Evolutionary conservation across 2,113 vertebrate species (phyloP), one percentile per base, ranked within the genome.

Genomic region (Zootoca vivipara): DNA sequence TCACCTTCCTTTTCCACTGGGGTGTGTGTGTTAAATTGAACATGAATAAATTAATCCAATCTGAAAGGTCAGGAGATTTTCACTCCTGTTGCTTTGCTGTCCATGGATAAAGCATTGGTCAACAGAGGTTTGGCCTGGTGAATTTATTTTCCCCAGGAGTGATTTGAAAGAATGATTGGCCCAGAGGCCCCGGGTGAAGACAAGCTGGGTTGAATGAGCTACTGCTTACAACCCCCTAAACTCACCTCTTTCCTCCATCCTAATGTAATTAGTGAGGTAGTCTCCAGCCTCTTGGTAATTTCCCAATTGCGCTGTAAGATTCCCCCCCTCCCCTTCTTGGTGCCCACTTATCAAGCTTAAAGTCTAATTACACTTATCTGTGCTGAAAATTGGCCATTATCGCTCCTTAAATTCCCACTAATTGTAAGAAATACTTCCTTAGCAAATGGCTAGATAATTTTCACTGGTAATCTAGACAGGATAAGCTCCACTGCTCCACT

Each of bases 321-420:
- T 93, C 92, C 26, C 88, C 89, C 62, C 86, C 91, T 86, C 89
- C 64, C 86, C 92, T 89, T 89, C 92, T 93, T 94, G 92, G 91
- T 90, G 78, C 89, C 89, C 92, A 92, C 95, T 94, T 95, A 93
- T 94, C 96, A 95, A 94, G 90, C 92, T 94, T 93, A 91, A 94
- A 94, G 92, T 93, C 94, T 96, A 93, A 96, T 95, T 95, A 95
- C 94, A 95, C 95, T 95, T 95, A 95, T 94, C 96, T 95, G 91
- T 90, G 93, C 94, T 95, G 94, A 94, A 95, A 96, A 95, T 94
- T 92, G 95, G 92, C 96, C 90, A 88, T 94, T 93, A 95, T 91
- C 92, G 56, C 93, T 92, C 79, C 88, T 93, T 95, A 93, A 95
- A 93, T 85, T 75, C 93, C 82, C 78, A 87, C 89, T 95, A 93